Percentiles rank a stretch among this genome's conserved stretches.
phyloP scores from a whole-genome alignment of 2,797 vertebrate species.

The Kryptolebias ocellatus region DNA sequence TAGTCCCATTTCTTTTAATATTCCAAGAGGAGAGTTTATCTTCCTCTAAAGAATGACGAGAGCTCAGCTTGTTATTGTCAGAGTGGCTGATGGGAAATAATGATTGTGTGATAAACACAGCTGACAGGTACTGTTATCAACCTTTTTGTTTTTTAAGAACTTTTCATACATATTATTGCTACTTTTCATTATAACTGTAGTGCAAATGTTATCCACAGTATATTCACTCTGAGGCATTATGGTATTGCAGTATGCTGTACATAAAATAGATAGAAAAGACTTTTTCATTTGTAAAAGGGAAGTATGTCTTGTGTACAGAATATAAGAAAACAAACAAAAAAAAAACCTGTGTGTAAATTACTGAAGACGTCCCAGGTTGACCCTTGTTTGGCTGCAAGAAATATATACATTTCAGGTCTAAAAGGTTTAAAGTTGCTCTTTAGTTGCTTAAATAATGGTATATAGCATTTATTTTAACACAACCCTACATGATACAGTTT shows the following conservation, averaged over 20 bases:
- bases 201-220: conserved; percentile 77
- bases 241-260: conserved; percentile 80
- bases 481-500: neutral
- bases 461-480: neutral
- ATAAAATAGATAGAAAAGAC: conserved; percentile 76
- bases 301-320: conserved; percentile 70
- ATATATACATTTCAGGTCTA: too few relatives aligned
- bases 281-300: conserved; percentile 80
- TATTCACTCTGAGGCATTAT: conserved; percentile 76
- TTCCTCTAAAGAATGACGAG: conserved; percentile 37
- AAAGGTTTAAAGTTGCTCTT: neutral
- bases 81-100: conserved; percentile 43
- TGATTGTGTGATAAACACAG: conserved; percentile 72
- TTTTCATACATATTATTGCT: conserved; percentile 80
- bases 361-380: conserved; percentile 45
- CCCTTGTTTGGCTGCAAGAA: neutral
- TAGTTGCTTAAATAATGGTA: neutral
- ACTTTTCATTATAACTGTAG: conserved; percentile 76
- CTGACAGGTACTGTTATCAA: conserved; percentile 81
- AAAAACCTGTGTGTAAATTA: conserved; percentile 40
- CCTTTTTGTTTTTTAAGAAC: conserved; percentile 57
- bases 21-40: conserved; percentile 48
- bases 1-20: conserved; percentile 25
- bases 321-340: conserved; percentile 63
- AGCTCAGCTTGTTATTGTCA: conserved; percentile 32